Evolutionary conservation across 2,797 vertebrate species (phyloP).

Genomic region (Phrynocephalus forsythii): DNA sequence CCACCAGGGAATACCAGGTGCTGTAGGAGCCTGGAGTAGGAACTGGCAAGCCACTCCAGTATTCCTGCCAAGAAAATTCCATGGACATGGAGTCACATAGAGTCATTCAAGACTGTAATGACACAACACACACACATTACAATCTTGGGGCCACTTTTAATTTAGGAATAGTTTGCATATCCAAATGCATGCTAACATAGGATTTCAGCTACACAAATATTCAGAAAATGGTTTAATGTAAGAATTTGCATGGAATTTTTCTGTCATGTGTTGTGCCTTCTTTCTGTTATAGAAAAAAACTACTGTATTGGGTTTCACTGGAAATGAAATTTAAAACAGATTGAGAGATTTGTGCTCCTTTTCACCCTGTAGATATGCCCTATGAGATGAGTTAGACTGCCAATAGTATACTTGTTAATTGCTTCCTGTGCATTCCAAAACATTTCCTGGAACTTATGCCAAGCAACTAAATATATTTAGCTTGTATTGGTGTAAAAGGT

Average conservation of each 20-base stretch:
- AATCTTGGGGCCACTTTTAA: neutral
- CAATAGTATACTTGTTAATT: conserved; percentile 69
- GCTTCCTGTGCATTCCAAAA: conserved; percentile 61
- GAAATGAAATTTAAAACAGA: conserved; percentile 41
- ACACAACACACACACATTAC: too few species aligned
- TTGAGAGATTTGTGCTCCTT: conserved; percentile 27
- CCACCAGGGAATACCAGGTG: too few species aligned
- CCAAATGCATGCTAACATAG: neutral
- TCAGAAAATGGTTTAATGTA: neutral
- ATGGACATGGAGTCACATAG: too few species aligned
- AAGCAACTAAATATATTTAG: conserved; percentile 61
- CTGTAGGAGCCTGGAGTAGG: too few species aligned
- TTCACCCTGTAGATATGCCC: conserved; percentile 50
- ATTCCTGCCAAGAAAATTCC: too few species aligned
- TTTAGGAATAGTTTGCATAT: neutral
- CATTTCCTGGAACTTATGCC: conserved; percentile 57
- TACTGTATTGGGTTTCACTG: conserved; percentile 12
- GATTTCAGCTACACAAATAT: neutral
- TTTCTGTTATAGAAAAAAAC: conserved; percentile 30
- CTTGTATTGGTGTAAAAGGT: conserved; percentile 47
- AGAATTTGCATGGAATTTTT: conserved; percentile 55
- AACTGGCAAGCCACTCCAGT: too few species aligned
- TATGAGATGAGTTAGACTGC: conserved; percentile 57
- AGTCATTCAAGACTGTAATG: too few species aligned
- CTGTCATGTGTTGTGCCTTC: conserved; percentile 43